phyloP scores from a whole-genome alignment of 2,888 invertebrate species.

The Schizotus pectinicornis region DNA sequence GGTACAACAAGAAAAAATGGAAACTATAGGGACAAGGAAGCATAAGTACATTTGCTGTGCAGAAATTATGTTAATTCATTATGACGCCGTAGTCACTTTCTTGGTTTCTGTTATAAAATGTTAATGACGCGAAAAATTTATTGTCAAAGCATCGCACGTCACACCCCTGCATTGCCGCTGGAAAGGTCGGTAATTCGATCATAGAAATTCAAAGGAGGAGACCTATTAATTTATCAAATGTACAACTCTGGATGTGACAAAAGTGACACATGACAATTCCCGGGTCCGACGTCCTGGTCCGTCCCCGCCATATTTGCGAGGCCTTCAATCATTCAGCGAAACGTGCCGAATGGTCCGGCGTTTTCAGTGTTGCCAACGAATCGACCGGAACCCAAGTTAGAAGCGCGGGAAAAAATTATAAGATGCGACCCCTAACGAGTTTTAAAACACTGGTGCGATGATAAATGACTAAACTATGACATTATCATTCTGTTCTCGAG shows the following conservation, averaged over 20 bases:
- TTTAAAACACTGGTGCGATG: slow-evolving; percentile 11
- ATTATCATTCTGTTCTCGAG: slow-evolving; percentile 28
- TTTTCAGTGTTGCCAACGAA: slow-evolving; percentile 5
- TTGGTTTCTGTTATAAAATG: no score
- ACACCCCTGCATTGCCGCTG: no score
- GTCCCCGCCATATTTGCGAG: slow-evolving; percentile 38
- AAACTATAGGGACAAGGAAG: no score
- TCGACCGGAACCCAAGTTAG: slow-evolving; percentile 2
- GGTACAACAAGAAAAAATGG: no score
- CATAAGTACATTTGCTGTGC: no score
- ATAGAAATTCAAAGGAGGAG: slow-evolving; percentile 30
- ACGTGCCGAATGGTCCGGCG: slow-evolving; percentile 38
- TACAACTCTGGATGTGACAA: slow-evolving; percentile 48
- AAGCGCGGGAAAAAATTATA: slow-evolving; percentile 1
- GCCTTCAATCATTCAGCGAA: slow-evolving; percentile 45
- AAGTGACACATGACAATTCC: slow-evolving; percentile 51
- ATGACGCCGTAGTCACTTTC: no score
- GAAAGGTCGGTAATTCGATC: background rate
- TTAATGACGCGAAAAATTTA: no score
- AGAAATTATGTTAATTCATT: no score
- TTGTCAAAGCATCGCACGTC: no score
- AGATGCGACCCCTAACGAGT: background rate
- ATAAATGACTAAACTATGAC: slow-evolving; percentile 30
- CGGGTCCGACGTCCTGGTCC: slow-evolving; percentile 45
- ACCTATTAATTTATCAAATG: slow-evolving; percentile 48